Base-by-base conservation (phyloP, 2,888 invertebrate genomes). In the Galerucella calmariensis region DNA sequence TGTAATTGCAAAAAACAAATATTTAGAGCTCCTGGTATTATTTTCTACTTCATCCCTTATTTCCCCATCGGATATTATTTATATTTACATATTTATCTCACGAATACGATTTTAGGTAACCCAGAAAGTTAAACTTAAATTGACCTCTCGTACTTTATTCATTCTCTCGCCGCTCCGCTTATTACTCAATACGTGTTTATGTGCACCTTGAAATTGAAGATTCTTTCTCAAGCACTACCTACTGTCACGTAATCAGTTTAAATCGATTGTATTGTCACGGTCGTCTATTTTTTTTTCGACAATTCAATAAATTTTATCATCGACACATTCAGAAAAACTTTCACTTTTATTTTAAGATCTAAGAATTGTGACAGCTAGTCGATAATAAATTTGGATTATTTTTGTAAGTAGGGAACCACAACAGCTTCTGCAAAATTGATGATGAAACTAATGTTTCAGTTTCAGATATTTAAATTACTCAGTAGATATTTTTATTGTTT, bases 171-270 rank as follows among this genome's bases (percentile, higher is more conserved):
- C 24, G 51, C 51, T 8, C 35, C 35, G 35, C 35, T 69, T 63
- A 48, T 70, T 70, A 62, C 69, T 41, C 69, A 70, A 70, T 70
- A 70, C 12, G 27, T 63, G 61, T 70, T 70, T 53, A 70, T 63
- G 63, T 51, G 62, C 48, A 70, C 69, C 69, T 70, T 70, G 69
- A 70, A 70, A 70, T 70, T 70, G 69, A 70, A 59, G 63, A 70
- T 41, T 70, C 69, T 63, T 70, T 70, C 69, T 63, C 63, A 63
- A 70, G 69, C 46, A 51, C 69, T 59, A 59, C 20, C 58, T 59
- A 24, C 24, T 63, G 63, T 70, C 63, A 70, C 69, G 69, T 70
- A 70, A 63, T 63, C 69, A 41, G 41, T 24, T 70, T 56, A 20
- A 10, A 10, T 41, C 44, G 44, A 44, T n/a, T 44, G 65, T 65